Conservation (phyloP, 1,140 invertebrate genomes). For the Papilio aristodemus region DNA sequence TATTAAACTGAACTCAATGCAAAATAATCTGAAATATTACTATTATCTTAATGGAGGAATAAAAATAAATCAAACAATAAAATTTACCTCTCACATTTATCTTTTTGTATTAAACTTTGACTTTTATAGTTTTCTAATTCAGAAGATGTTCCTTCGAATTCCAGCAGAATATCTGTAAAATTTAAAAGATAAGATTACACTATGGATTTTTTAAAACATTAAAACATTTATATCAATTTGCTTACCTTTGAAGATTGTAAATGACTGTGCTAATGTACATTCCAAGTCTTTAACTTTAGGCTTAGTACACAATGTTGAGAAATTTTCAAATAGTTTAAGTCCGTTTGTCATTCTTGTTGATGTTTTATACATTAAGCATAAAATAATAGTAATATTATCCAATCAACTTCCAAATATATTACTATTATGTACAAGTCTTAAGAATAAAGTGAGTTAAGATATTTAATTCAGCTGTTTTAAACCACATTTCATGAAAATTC, state of each 20-base stretch:
- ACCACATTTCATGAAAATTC: no score
- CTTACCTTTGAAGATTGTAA: slow-evolving; percentile 48
- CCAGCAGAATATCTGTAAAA: slow-evolving; percentile 43
- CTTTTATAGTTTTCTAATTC: slow-evolving; percentile 44
- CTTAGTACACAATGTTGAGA: slow-evolving; percentile 14
- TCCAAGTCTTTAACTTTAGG: slow-evolving; percentile 42
- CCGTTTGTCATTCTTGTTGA: neutral
- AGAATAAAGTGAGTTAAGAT: no score
- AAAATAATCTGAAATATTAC: neutral
- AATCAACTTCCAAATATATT: neutral
- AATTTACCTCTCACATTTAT: slow-evolving; percentile 58
- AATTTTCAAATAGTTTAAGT: slow-evolving; percentile 23
- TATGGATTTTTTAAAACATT: neutral
- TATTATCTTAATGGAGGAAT: neutral
- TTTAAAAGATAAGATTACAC: neutral
- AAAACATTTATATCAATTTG: slow-evolving; percentile 1
- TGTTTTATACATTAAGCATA: neutral
- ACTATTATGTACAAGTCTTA: no score
- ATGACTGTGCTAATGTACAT: slow-evolving; percentile 43
- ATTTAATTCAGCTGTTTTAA: no score
- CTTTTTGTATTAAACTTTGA: slow-evolving; percentile 45
- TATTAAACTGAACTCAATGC: no score
- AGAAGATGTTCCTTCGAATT: slow-evolving; percentile 5
- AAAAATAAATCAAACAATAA: no score
- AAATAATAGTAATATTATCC: neutral